A percentile compares a stretch with the other conserved stretches of the same genome.
These are phyloP conservation scores for Blastomussa wellsi DNA, from an alignment of 92 coral and sea anemone species.

Conservation along the genomic window DNA sequence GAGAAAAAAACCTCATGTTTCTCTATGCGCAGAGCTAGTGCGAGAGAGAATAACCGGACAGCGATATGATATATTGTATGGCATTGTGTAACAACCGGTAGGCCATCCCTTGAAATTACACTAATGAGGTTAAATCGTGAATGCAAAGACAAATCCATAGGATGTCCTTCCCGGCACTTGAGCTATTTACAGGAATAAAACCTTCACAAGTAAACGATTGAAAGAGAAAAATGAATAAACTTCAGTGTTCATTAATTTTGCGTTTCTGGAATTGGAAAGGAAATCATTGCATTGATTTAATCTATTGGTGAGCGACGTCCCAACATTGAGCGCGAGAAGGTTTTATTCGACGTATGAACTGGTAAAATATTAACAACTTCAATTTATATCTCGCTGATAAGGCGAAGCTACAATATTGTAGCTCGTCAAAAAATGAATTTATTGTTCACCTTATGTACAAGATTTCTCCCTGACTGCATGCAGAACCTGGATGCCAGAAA, in stretches of 20 bases:
- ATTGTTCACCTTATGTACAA: background rate
- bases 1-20: background rate
- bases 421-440: slow-evolving; percentile 7
- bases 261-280: slow-evolving; percentile 9
- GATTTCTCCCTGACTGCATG: background rate
- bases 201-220: slow-evolving; percentile 5
- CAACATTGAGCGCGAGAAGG: slow-evolving; percentile 8
- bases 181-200: slow-evolving; percentile 7
- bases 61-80: background rate
- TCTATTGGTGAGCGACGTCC: slow-evolving; percentile 25
- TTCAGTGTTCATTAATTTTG: slow-evolving; percentile 31
- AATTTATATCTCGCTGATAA: slow-evolving; percentile 6
- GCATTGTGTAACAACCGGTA: background rate
- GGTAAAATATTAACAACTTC: slow-evolving; percentile 42
- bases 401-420: background rate
- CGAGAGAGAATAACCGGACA: slow-evolving; percentile 8
- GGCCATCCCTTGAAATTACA: slow-evolving; percentile 16
- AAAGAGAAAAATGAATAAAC: background rate
- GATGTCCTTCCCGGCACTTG: background rate
- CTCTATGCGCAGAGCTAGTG: background rate
- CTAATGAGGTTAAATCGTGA: slow-evolving; percentile 26
- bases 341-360: slow-evolving; percentile 23
- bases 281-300: slow-evolving; percentile 23
- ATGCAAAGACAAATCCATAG: slow-evolving; percentile 14
- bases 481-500: background rate